Percentiles rank a stretch among this genome's conserved stretches.
phyloP scores from a whole-genome alignment of 2,113 vertebrate genomes.

The Serinus canaria region DNA sequence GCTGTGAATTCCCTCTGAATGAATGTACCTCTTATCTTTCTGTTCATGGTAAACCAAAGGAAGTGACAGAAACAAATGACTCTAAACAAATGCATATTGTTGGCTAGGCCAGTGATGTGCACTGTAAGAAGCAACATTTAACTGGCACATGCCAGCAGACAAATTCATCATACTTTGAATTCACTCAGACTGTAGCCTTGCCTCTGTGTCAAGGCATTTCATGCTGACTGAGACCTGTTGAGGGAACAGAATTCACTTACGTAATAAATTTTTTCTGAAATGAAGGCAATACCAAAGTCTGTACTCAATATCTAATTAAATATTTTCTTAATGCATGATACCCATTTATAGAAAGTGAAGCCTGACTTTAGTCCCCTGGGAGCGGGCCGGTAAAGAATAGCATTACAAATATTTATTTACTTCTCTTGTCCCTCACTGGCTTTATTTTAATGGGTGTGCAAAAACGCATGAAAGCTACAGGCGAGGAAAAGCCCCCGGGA shows the following conservation, averaged over 20 bases:
- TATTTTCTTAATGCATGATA: not conserved
- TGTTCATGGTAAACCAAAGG: not conserved
- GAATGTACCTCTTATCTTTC: not conserved
- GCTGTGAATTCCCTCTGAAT: not conserved
- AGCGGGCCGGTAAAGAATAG: constrained; percentile 32
- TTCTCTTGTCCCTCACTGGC: constrained; percentile 7
- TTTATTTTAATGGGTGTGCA: constrained; percentile 24
- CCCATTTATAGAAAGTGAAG: not conserved
- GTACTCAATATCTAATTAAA: constrained; percentile 4
- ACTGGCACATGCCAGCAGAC: not conserved
- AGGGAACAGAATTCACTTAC: not conserved
- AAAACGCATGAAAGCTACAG: constrained; percentile 8
- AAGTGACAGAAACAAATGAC: not conserved
- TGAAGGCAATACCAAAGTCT: not conserved
- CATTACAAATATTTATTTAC: constrained; percentile 54
- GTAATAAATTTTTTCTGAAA: not conserved
- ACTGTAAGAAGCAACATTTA: not conserved
- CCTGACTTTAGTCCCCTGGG: constrained; percentile 23
- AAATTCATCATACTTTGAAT: not conserved
- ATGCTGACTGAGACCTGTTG: not conserved
- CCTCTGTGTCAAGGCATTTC: not conserved
- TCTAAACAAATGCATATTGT: not conserved
- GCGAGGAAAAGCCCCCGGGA: not conserved
- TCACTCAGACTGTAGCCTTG: not conserved
- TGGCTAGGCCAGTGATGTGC: not conserved